Evolutionary conservation across 2,113 vertebrate genomes (phyloP).

Genomic region (Toxostoma redivivum): DNA sequence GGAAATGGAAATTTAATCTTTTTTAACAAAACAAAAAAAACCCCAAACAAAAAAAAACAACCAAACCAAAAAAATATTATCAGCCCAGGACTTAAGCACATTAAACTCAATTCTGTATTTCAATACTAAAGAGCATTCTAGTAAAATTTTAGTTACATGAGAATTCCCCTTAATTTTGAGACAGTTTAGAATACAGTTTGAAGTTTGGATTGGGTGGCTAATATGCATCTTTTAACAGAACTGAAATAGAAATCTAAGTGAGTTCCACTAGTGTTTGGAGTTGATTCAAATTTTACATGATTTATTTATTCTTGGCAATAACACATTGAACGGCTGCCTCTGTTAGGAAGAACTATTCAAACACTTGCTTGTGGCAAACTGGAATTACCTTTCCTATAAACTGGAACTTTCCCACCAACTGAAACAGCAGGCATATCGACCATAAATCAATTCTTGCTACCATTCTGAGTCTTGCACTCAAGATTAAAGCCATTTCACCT

Average conservation of each 20-base stretch:
- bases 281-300: not conserved
- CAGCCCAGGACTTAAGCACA: not conserved
- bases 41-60: too few species aligned
- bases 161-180: not conserved
- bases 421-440: not conserved
- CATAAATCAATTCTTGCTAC: not conserved
- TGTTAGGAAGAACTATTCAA: not conserved
- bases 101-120: not conserved
- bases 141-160: not conserved
- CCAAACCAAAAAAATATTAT: not conserved
- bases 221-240: not conserved
- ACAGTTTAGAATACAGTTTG: not conserved
- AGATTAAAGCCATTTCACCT: not conserved
- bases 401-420: not conserved
- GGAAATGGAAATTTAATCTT: not conserved
- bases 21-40: not conserved
- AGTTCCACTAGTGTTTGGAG: not conserved
- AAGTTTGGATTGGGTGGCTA: not conserved
- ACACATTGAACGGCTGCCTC: not conserved
- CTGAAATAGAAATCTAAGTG: not conserved
- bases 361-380: not conserved
- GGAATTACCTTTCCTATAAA: not conserved
- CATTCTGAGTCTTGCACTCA: not conserved
- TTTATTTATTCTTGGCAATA: not conserved
- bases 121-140: not conserved